These are phyloP conservation scores for Illadopsis cleaveri DNA, from an alignment of 2,113 vertebrate genomes.

Conservation along the genomic window DNA sequence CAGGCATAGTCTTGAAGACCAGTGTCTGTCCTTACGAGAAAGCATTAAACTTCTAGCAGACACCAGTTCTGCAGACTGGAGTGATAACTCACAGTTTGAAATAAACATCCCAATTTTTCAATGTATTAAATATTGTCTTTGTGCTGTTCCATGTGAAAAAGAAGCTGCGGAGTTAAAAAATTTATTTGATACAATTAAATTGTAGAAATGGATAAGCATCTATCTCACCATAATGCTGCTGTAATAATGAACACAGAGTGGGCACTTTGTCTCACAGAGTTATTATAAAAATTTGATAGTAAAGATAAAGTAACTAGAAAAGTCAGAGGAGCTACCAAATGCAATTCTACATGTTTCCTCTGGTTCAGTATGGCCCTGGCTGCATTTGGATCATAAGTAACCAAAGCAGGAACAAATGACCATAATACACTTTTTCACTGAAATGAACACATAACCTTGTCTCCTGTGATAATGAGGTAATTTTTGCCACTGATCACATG, in stretches of 20 bases:
- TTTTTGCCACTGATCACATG: background rate
- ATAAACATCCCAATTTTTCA: background rate
- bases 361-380: background rate
- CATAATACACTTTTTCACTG: background rate
- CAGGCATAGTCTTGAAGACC: background rate
- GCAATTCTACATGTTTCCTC: background rate
- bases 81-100: background rate
- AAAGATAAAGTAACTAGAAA: background rate
- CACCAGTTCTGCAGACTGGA: background rate
- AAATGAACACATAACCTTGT: background rate
- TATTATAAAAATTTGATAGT: background rate
- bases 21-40: background rate
- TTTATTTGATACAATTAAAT: background rate
- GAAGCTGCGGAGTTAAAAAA: background rate
- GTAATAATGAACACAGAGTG: background rate
- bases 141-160: background rate
- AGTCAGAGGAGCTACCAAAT: background rate
- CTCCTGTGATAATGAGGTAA: background rate
- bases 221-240: background rate
- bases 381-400: background rate
- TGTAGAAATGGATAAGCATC: background rate
- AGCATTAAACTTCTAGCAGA: background rate
- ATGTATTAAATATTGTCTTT: background rate
- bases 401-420: background rate
- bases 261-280: background rate